phyloP scores from a whole-genome alignment of 2,797 vertebrate genomes.

The Nasua narica region DNA sequence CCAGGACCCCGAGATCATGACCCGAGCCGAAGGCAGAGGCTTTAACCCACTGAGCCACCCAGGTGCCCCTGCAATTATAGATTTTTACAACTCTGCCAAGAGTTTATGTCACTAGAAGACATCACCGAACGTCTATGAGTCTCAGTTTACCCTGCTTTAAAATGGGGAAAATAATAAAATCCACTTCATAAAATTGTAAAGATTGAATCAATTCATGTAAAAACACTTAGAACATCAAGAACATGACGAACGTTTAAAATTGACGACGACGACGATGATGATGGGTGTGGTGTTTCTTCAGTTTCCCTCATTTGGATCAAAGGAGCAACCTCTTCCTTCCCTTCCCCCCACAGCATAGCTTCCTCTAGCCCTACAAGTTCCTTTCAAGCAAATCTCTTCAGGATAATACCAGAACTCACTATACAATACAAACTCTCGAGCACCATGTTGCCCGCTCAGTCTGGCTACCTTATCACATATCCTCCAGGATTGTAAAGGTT shows the following conservation, averaged over 20 bases:
- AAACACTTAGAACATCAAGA: neutral
- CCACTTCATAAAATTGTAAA: neutral
- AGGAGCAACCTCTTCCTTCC: neutral
- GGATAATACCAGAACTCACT: neutral
- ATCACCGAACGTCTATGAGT: neutral
- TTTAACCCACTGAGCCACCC: too few species aligned
- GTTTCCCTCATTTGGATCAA: neutral
- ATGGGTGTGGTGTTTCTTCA: neutral
- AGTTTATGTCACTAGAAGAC: neutral
- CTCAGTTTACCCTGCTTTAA: neutral
- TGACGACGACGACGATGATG: neutral
- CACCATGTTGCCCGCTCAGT: too few species aligned
- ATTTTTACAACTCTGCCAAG: neutral
- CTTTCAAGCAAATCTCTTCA: neutral
- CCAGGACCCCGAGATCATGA: too few species aligned
- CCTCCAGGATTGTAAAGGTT: neutral
- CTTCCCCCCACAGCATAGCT: fast-evolving
- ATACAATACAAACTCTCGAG: neutral
- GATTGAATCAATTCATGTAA: neutral
- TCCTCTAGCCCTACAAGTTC: neutral
- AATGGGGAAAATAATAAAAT: neutral
- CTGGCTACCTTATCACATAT: too few species aligned
- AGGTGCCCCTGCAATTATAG: fast-evolving
- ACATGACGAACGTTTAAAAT: neutral
- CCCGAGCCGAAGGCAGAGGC: too few species aligned